A percentile compares a stretch with the other conserved stretches of the same genome.
phyloP scores from a whole-genome alignment of 2,888 invertebrate genomes.

The Netelia fuscicornis region DNA sequence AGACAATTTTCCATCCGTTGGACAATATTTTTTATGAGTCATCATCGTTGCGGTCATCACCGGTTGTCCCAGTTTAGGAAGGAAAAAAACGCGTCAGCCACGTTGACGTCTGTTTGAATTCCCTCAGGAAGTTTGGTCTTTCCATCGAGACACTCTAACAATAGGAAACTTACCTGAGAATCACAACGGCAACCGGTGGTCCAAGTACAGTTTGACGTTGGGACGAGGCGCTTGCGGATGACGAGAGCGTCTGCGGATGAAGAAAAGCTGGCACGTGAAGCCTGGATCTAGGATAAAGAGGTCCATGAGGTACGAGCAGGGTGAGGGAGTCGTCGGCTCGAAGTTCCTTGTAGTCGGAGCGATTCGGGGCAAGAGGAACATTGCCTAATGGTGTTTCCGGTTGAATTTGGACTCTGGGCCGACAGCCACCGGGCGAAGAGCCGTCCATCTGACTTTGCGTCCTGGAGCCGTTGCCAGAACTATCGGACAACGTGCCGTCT shows the following conservation, averaged over 20 bases:
- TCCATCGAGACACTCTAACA: conserved; percentile 21
- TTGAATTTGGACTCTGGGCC: conserved; percentile 90
- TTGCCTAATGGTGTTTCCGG: conserved; percentile 86
- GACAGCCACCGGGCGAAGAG: conserved; percentile 87
- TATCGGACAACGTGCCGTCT: conserved; percentile 78
- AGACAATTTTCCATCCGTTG: conserved; percentile 36
- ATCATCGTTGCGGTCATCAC: neutral
- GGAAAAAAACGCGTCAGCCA: conserved; percentile 1
- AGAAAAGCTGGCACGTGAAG: conserved; percentile 96
- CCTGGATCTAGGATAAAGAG: conserved; percentile 95
- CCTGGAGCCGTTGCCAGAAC: conserved; percentile 42
- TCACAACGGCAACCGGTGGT: conserved; percentile 89
- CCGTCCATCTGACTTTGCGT: conserved; percentile 78
- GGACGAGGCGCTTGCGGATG: conserved; percentile 65
- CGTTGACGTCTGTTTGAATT: neutral
- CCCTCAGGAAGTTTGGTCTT: neutral
- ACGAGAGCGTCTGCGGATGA: conserved; percentile 85
- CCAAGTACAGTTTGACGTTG: conserved; percentile 73
- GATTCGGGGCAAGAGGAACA: conserved; percentile 91
- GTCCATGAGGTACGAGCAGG: conserved; percentile 94
- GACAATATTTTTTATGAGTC: neutral
- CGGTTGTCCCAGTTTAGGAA: neutral
- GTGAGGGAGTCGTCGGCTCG: conserved; percentile 93
- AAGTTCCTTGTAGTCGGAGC: conserved; percentile 93
- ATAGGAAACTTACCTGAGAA: conserved; percentile 90